Evolutionary conservation across 2,797 vertebrate genomes (phyloP).

Genomic region (Pseudopleuronectes americanus): DNA sequence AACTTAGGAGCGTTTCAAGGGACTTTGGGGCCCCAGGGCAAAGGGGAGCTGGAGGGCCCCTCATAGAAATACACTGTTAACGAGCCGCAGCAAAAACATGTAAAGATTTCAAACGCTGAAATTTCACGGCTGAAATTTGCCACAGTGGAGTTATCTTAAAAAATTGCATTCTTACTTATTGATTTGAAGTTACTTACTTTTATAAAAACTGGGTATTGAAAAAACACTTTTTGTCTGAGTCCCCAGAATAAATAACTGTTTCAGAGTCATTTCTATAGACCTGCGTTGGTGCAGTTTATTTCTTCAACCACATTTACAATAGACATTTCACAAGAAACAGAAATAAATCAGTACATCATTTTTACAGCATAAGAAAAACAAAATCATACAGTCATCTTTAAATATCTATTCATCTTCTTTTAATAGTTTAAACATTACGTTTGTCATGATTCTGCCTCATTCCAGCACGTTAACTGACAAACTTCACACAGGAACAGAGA

Average conservation of each 20-base stretch:
- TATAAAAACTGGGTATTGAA: too few species aligned
- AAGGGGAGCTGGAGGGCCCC: too few species aligned
- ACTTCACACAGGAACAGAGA: constrained; percentile 32
- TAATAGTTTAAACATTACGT: constrained; percentile 62
- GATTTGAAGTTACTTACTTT: too few species aligned
- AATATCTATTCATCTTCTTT: constrained; percentile 70
- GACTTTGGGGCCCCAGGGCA: too few species aligned
- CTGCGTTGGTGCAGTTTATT: constrained; percentile 22
- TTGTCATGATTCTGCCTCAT: constrained; percentile 55
- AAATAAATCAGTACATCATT: constrained; percentile 63
- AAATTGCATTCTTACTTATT: too few species aligned
- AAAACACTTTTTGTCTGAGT: not conserved
- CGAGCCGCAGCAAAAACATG: too few species aligned
- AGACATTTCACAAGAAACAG: constrained; percentile 68
- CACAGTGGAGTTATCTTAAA: too few species aligned
- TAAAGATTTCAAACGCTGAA: too few species aligned
- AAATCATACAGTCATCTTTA: constrained; percentile 66
- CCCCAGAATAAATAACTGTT: not conserved
- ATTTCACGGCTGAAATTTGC: too few species aligned
- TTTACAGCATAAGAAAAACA: constrained; percentile 73
- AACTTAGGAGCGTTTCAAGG: too few species aligned
- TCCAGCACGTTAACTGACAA: constrained; percentile 58
- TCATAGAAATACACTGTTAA: too few species aligned
- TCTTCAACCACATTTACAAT: constrained; percentile 71
- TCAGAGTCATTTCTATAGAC: constrained; percentile 1